These are phyloP conservation scores for Misgurnus anguillicaudatus DNA, from an alignment of 2,113 vertebrate genomes.

Conservation along the genomic window DNA sequence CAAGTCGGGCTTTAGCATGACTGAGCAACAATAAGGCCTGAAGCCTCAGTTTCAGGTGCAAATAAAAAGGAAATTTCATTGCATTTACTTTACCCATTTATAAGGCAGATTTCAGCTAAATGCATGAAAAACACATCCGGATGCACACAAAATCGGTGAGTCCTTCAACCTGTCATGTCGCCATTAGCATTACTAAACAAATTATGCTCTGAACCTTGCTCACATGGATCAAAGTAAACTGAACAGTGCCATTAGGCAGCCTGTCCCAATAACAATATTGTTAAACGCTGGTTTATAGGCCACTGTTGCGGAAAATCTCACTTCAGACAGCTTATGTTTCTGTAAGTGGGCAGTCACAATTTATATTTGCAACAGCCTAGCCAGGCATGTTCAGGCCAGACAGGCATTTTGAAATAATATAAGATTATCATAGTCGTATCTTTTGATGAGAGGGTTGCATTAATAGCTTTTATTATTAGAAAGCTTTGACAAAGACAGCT, in stretches of 20 bases:
- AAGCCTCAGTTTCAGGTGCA: constrained; percentile 35
- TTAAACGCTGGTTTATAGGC: constrained; percentile 20
- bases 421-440: constrained; percentile 8
- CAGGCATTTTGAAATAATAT: constrained; percentile 14
- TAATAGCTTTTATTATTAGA: constrained; percentile 25
- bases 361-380: constrained; percentile 13
- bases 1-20: constrained; percentile 19
- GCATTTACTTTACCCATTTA: constrained; percentile 20
- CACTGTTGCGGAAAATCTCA: constrained; percentile 38
- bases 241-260: constrained; percentile 28
- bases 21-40: constrained; percentile 39
- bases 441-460: constrained; percentile 22
- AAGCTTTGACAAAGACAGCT: constrained; percentile 24
- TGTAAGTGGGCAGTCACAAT: constrained; percentile 27
- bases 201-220: constrained; percentile 24
- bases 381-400: background rate
- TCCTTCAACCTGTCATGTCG: constrained; percentile 34
- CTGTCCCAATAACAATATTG: constrained; percentile 41
- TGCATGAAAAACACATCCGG: background rate
- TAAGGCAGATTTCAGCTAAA: background rate
- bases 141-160: constrained; percentile 1
- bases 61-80: background rate
- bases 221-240: constrained; percentile 27
- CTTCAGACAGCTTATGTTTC: constrained; percentile 35
- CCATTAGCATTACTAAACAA: constrained; percentile 39